Conservation (phyloP, 2,113 vertebrate species). For the Camelus bactrianus region DNA sequence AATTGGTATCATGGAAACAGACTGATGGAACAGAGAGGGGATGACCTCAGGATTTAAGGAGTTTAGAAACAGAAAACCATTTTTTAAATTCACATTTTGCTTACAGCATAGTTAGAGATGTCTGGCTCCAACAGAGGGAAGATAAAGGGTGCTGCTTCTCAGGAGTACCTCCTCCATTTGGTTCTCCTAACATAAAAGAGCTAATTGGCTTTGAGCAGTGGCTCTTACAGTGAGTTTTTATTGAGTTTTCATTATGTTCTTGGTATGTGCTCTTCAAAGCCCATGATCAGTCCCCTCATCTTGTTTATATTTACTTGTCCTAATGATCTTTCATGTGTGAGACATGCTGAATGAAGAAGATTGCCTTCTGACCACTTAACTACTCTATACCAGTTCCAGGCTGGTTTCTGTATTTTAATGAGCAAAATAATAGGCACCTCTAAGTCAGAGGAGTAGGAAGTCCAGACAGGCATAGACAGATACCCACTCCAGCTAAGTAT, state of each 20-base stretch:
- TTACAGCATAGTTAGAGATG: constrained; percentile 21
- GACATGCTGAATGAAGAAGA: neutral
- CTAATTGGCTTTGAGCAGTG: constrained; percentile 38
- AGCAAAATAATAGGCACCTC: neutral
- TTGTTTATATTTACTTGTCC: constrained; percentile 30
- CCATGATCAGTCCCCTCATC: neutral
- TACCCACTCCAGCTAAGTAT: constrained; percentile 50
- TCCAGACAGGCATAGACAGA: constrained; percentile 63
- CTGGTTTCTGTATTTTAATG: neutral
- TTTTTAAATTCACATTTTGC: constrained; percentile 36
- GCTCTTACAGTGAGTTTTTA: constrained; percentile 41
- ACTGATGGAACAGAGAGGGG: neutral
- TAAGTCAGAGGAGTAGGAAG: neutral
- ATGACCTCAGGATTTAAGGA: constrained; percentile 58
- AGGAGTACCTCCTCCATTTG: neutral
- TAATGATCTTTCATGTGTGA: neutral
- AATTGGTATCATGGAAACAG: constrained; percentile 46
- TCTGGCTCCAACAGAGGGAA: constrained; percentile 30
- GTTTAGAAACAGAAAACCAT: neutral
- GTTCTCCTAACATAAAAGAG: constrained; percentile 51
- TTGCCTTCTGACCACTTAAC: neutral
- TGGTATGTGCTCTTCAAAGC: constrained; percentile 37
- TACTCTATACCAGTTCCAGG: neutral
- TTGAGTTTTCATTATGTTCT: constrained; percentile 49
- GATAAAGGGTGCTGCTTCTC: constrained; percentile 3